phyloP scores from a whole-genome alignment of 1,140 invertebrate genomes.

The Magallana ariakensis region DNA sequence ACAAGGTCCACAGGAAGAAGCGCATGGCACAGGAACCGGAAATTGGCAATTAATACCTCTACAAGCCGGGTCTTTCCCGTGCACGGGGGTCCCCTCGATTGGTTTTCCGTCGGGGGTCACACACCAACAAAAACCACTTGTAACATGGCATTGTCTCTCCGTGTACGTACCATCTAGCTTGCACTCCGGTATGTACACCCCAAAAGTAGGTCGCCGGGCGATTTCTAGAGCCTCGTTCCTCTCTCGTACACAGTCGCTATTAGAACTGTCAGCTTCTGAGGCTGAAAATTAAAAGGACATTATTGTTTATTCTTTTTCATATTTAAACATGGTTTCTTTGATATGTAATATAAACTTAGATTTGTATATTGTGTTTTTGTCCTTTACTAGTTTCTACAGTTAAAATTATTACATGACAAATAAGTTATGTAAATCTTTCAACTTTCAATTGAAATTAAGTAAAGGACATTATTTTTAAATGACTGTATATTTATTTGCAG shows the following conservation, averaged over 20 bases:
- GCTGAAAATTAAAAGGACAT: neutral
- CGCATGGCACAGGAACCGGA: slow-evolving; percentile 27
- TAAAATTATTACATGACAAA: too few relatives aligned
- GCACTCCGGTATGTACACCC: slow-evolving; percentile 84
- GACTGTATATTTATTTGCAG: too few relatives aligned
- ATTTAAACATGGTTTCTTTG: too few relatives aligned
- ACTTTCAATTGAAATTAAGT: too few relatives aligned
- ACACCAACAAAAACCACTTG: slow-evolving; percentile 90
- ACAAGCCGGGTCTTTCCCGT: slow-evolving; percentile 86
- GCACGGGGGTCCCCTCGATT: slow-evolving; percentile 87
- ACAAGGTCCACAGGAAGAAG: slow-evolving; percentile 24
- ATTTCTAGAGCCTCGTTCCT: slow-evolving; percentile 65
- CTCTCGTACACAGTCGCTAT: slow-evolving; percentile 66
- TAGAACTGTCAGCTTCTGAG: slow-evolving; percentile 9
- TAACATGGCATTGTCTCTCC: slow-evolving; percentile 89
- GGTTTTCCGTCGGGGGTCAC: slow-evolving; percentile 89
- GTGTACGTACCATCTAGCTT: slow-evolving; percentile 89
- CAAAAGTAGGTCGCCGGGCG: slow-evolving; percentile 59
- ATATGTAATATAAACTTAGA: too few relatives aligned
- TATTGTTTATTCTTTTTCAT: too few relatives aligned
- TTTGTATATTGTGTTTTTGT: too few relatives aligned
- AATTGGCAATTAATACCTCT: slow-evolving; percentile 62
- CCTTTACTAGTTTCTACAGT: too few relatives aligned
- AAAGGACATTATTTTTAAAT: too few relatives aligned
- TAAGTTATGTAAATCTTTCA: too few relatives aligned